These are phyloP conservation scores for Spinus olivaceus DNA, from an alignment of 2,797 vertebrate species.

Conservation along the genomic window DNA sequence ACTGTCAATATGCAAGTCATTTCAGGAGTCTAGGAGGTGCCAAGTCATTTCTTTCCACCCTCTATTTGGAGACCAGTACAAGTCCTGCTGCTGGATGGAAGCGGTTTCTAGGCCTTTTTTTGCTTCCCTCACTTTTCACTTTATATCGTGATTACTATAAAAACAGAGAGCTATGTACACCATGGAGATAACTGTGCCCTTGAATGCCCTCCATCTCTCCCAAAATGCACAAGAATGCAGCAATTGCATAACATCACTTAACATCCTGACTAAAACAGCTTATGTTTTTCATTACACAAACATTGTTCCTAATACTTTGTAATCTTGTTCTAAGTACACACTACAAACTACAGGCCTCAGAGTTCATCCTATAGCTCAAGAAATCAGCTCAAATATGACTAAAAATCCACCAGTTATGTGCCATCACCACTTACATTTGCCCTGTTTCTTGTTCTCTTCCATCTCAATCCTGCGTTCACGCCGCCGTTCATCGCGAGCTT, in stretches of 20 bases:
- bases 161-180: not conserved
- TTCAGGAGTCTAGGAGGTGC: slow-evolving; percentile 17
- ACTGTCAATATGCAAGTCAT: slow-evolving; percentile 16
- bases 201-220: not conserved
- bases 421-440: slow-evolving; percentile 85
- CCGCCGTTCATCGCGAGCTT: slow-evolving; percentile 91
- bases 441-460: slow-evolving; percentile 96
- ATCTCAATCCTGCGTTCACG: slow-evolving; percentile 94
- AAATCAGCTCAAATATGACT: not conserved
- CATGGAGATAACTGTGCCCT: not conserved
- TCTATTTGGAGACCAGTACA: not conserved
- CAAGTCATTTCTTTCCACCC: slow-evolving; percentile 1
- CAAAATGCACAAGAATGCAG: not conserved
- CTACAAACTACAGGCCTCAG: not conserved
- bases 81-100: slow-evolving; percentile 8
- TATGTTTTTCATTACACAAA: not conserved
- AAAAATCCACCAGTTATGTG: not conserved
- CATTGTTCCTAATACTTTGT: not conserved
- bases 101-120: not conserved
- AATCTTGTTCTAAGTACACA: not conserved
- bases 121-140: not conserved
- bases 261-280: not conserved
- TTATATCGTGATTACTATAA: not conserved
- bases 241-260: not conserved
- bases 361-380: not conserved